Evolutionary conservation across 2,888 invertebrate genomes (phyloP).

Genomic region (Hydrotaea diabolus): DNA sequence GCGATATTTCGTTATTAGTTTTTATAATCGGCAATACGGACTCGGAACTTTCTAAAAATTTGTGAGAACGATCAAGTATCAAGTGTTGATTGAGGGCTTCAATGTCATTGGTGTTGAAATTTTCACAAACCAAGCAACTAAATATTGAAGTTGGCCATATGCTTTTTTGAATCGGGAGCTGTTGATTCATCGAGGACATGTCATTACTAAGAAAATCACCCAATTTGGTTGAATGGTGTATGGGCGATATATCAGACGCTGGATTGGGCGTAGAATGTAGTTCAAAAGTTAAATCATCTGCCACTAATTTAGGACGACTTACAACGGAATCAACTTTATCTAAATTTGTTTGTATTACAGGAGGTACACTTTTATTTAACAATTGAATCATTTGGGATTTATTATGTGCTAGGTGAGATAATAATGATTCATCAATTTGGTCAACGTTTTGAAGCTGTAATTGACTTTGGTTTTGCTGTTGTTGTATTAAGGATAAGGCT

Average conservation of each 20-base stretch:
- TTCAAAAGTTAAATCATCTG: not conserved
- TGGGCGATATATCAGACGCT: too few species aligned
- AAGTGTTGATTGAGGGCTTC: slow-evolving; percentile 96
- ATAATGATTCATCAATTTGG: slow-evolving; percentile 87
- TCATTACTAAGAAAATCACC: not conserved
- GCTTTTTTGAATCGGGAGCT: slow-evolving; percentile 83
- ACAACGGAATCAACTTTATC: not conserved
- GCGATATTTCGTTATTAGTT: slow-evolving; percentile 33
- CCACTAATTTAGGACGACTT: not conserved
- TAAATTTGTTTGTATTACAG: too few species aligned
- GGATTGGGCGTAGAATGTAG: too few species aligned
- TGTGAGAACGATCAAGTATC: slow-evolving; percentile 93
- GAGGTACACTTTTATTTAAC: too few species aligned
- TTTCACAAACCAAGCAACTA: slow-evolving; percentile 96
- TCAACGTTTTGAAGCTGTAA: slow-evolving; percentile 60
- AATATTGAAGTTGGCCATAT: slow-evolving; percentile 91
- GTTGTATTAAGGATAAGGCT: slow-evolving; percentile 91
- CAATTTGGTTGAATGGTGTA: not conserved
- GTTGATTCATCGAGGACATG: slow-evolving; percentile 43
- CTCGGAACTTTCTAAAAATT: slow-evolving; percentile 34
- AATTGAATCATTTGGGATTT: too few species aligned
- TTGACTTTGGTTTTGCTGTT: slow-evolving; percentile 79
- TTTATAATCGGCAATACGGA: not conserved
- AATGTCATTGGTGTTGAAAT: slow-evolving; percentile 93
- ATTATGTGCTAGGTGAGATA: slow-evolving; percentile 94